These are phyloP conservation scores for Oligia fasciuncula DNA, from an alignment of 2,888 invertebrate species.

Conservation along the genomic window DNA sequence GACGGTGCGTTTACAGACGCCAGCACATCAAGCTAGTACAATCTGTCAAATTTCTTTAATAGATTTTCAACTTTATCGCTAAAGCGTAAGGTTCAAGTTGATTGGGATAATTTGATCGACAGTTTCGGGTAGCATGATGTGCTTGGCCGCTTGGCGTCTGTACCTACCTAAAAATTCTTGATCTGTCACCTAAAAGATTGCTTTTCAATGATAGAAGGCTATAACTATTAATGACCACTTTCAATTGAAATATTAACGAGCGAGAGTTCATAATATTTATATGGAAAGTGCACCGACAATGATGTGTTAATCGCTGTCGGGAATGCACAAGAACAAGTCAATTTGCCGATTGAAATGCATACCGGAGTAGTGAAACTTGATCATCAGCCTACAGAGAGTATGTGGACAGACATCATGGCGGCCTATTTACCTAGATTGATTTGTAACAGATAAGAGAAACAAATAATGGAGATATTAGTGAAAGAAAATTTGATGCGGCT, in stretches of 20 bases:
- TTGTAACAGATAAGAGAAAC: conserved; percentile 30
- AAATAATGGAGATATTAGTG: conserved; percentile 12
- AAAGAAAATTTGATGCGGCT: too few species aligned
- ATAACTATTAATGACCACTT: conserved; percentile 12
- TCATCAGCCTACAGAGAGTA: conserved; percentile 20
- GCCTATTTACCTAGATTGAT: conserved; percentile 39
- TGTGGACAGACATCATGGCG: conserved; percentile 22
- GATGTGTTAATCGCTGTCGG: conserved; percentile 34
- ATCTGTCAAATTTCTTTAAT: too few species aligned
- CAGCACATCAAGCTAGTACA: too few species aligned
- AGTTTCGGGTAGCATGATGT: too few species aligned
- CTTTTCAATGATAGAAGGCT: not conserved
- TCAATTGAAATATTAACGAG: conserved; percentile 27
- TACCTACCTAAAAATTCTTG: not conserved
- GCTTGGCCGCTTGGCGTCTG: too few species aligned
- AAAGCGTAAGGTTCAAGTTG: too few species aligned
- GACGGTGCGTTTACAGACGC: too few species aligned
- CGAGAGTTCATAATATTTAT: conserved; percentile 25
- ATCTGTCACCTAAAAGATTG: not conserved
- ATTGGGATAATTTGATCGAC: too few species aligned
- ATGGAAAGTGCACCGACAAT: conserved; percentile 32
- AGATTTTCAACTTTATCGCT: too few species aligned
- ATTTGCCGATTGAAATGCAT: conserved; percentile 34
- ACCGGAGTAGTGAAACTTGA: conserved; percentile 51
- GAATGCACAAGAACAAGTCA: conserved; percentile 40